These are phyloP conservation scores for Toxotes lorentzi DNA, from an alignment of 2,797 vertebrate species.

Conservation along the genomic window DNA sequence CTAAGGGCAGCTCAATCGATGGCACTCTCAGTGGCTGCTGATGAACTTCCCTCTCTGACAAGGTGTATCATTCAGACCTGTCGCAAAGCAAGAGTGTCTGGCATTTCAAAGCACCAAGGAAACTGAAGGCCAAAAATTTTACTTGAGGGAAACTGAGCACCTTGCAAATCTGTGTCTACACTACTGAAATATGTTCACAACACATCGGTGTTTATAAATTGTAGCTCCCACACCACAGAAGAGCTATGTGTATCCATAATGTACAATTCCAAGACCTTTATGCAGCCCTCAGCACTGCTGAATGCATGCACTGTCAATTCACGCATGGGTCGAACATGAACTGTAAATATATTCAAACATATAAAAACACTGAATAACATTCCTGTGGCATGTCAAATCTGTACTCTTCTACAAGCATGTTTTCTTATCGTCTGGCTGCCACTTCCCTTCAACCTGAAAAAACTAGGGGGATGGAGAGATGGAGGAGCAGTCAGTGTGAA, in stretches of 20 bases:
- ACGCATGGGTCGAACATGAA: conserved; percentile 62
- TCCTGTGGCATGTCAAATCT: conserved; percentile 59
- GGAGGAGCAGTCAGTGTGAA: conserved; percentile 72
- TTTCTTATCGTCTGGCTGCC: conserved; percentile 73
- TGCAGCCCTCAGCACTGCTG: conserved; percentile 2
- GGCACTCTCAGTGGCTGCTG: conserved; percentile 80
- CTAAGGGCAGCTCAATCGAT: conserved; percentile 81
- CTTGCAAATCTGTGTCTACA: conserved; percentile 1
- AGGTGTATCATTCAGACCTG: conserved; percentile 81
- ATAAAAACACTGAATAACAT: conserved; percentile 73
- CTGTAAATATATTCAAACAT: conserved; percentile 68
- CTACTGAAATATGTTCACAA: conserved; percentile 14
- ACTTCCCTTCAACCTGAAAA: conserved; percentile 65
- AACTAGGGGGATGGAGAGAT: conserved; percentile 56
- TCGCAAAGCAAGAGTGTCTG: conserved; percentile 65
- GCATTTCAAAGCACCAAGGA: conserved; percentile 68
- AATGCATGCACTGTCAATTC: conserved; percentile 55
- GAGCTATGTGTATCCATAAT: conserved; percentile 15
- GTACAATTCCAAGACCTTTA: conserved; percentile 21
- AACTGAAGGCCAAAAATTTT: conserved; percentile 57
- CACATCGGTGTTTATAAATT: conserved; percentile 20
- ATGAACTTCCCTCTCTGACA: conserved; percentile 83
- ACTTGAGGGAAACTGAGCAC: conserved; percentile 30
- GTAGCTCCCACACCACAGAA: background rate
- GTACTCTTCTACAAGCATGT: conserved; percentile 60